These are phyloP conservation scores for Sparus aurata DNA, from an alignment of 2,797 vertebrate species.

Conservation along the genomic window DNA sequence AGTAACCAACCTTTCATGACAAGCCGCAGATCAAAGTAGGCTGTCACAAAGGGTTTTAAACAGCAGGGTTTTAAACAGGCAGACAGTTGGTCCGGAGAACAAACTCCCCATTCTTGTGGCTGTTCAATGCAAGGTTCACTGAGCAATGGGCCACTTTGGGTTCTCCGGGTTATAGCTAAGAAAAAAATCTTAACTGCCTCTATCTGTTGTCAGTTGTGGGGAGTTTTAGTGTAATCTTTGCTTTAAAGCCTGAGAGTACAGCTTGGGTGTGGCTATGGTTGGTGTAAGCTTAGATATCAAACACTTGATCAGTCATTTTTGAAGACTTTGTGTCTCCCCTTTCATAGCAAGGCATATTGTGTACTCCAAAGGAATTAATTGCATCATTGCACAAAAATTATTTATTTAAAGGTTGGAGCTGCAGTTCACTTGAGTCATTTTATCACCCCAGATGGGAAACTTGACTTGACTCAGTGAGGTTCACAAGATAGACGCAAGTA, in stretches of 20 bases:
- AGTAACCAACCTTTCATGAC: not conserved
- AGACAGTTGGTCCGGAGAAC: not conserved
- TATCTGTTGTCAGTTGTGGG: slow-evolving; percentile 9
- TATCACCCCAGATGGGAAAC: too few relatives aligned
- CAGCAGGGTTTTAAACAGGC: not conserved
- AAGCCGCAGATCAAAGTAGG: not conserved
- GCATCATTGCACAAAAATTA: slow-evolving; percentile 9
- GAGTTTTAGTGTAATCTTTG: not conserved
- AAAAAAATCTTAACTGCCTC: not conserved
- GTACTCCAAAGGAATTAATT: slow-evolving; percentile 9
- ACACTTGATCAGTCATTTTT: slow-evolving; percentile 4
- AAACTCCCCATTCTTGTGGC: not conserved
- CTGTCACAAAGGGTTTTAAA: not conserved
- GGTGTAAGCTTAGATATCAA: not conserved
- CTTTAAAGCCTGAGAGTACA: not conserved
- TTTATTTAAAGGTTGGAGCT: slow-evolving; percentile 6
- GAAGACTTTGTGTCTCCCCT: not conserved
- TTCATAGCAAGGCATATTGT: not conserved
- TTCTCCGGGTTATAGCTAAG: not conserved
- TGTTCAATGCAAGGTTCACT: not conserved
- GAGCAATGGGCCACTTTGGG: slow-evolving; percentile 14
- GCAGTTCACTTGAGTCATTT: not conserved
- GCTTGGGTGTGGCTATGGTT: not conserved
- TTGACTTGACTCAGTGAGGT: too few relatives aligned
- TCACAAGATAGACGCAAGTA: too few relatives aligned